Evolutionary conservation across 2,888 invertebrate genomes (phyloP).

Genomic region (Phorcus lineatus): DNA sequence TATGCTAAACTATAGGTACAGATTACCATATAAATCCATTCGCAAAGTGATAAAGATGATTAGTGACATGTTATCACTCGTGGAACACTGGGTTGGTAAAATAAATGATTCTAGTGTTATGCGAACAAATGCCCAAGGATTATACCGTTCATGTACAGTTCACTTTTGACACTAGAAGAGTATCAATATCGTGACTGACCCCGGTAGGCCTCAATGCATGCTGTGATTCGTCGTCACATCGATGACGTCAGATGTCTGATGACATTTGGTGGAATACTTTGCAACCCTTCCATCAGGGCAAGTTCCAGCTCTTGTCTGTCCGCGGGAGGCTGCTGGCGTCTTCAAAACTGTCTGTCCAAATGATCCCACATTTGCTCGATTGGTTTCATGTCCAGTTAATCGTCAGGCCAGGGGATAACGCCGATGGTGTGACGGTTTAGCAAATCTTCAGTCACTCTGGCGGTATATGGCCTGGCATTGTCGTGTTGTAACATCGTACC

Average conservation of each 20-base stretch:
- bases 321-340: not conserved
- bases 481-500: not conserved
- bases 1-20: no score
- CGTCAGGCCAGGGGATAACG: not conserved
- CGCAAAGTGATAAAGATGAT: no score
- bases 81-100: no score
- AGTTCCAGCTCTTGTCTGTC: not conserved
- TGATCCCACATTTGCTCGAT: not conserved
- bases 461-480: no score
- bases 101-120: no score
- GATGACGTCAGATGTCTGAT: not conserved
- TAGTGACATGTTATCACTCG: no score
- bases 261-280: not conserved
- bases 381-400: not conserved
- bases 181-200: no score
- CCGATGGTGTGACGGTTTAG: not conserved
- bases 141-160: no score
- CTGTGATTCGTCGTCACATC: no score
- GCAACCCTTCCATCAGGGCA: not conserved
- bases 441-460: not conserved
- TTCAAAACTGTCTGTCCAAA: not conserved
- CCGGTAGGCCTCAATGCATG: not conserved
- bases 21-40: no score
- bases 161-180: not conserved
- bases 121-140: no score